Evolutionary conservation across 2,797 vertebrate species (phyloP).

Genomic region (Anniella stebbinsi): DNA sequence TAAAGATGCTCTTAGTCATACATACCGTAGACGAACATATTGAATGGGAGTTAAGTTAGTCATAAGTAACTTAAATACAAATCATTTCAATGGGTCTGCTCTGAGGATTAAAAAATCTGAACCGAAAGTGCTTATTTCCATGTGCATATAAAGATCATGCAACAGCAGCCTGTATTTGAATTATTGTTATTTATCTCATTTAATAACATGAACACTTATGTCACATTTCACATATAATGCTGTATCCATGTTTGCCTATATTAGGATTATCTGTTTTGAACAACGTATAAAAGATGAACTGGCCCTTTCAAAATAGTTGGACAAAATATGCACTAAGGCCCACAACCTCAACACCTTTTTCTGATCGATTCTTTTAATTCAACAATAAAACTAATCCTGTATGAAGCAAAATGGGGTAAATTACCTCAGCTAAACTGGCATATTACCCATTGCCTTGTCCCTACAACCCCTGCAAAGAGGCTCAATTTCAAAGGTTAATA

Average conservation of each 20-base stretch:
- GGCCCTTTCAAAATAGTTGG: rapidly evolving
- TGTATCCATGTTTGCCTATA: background rate
- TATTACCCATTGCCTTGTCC: conserved; percentile 28
- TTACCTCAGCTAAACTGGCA: conserved; percentile 30
- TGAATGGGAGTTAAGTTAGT: no score
- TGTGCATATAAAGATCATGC: background rate
- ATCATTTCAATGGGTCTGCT: no score
- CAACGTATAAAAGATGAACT: background rate
- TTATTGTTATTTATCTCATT: no score
- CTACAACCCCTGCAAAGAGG: conserved; percentile 45
- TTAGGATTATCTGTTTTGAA: background rate
- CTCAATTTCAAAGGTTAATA: conserved; percentile 62
- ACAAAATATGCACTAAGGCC: background rate
- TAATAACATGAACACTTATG: background rate
- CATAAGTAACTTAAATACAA: no score
- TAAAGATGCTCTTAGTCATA: no score
- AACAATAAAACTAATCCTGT: conserved; percentile 28
- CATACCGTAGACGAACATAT: no score
- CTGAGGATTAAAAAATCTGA: no score
- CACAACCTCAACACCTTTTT: conserved; percentile 25
- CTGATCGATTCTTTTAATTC: conserved; percentile 42
- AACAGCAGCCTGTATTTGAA: background rate
- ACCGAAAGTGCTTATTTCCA: background rate
- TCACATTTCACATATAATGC: background rate
- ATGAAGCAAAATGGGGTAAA: conserved; percentile 39